Base-by-base conservation (phyloP, 2,888 invertebrate species). In the Hoplodrina blanda region DNA sequence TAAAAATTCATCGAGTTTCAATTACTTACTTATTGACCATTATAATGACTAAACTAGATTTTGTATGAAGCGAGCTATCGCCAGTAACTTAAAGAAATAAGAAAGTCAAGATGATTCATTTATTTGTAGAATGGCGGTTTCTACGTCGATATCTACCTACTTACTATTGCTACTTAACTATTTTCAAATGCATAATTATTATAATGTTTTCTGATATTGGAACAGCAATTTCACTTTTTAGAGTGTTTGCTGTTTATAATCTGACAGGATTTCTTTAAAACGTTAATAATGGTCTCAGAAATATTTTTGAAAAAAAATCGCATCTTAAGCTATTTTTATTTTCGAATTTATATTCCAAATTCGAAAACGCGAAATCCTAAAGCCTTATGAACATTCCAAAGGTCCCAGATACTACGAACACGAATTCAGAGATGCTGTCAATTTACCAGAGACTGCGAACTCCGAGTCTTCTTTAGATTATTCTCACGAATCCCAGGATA, bases 401-500 rank as follows among this genome's bases (percentile, higher is more conserved):
- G 94, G 87, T 65, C 70, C 91, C n/a, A 89, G 93, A 71, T 95
- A 89, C 83, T 95, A 91, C 84, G 94, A 94, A 59, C 92, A 91
- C 17, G 95, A 96, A 49, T 95, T 88, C 85, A 89, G 92, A 76
- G 94, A 94, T 54, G 78, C 87, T 0, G 73, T 78, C 4, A 81
- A 85, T 2, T 78, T 91, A 44, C 90, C 90, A 2, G 93, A 94
- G 52, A 85, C 90, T 0, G 92, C 91, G 0, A 92, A 91, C 81
- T 94, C 94, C 0, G 95, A 95, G 71, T 95, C 95, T 0, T 94
- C 95, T 0, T 75, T 94, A 71, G 95, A 96, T 72, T 95, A 90
- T 84, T 92, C 93, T 0, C 94, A 94, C 66, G 95, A 95, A 78
- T 91, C 92, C 0, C 94, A 93, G 77, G 94, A 95, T 62, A 88